These are phyloP conservation scores for Xiphophorus birchmanni DNA, from an alignment of 2,797 vertebrate species.

Conservation along the genomic window DNA sequence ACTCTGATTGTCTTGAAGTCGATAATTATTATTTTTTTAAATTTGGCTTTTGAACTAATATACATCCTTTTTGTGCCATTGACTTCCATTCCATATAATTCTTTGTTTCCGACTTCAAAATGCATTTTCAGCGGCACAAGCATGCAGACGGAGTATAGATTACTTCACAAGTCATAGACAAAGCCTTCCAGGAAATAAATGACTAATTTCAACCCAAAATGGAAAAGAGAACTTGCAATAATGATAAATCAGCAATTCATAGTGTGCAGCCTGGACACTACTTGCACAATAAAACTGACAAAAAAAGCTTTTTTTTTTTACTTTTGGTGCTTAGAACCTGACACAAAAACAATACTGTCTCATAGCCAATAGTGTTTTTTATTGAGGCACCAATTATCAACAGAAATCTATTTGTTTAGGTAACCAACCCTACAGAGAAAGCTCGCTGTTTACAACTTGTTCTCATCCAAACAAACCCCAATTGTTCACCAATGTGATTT, in stretches of 20 bases:
- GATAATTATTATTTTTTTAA: background rate
- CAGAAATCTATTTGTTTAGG: background rate
- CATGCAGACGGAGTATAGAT: background rate
- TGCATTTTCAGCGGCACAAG: background rate
- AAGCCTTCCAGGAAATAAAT: background rate
- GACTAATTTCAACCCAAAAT: background rate
- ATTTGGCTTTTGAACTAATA: background rate
- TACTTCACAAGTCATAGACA: background rate
- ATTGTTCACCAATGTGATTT: background rate
- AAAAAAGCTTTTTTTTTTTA: background rate
- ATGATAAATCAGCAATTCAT: background rate
- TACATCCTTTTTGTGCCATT: background rate
- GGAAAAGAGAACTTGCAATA: background rate
- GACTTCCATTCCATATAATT: background rate
- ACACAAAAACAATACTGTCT: constrained; percentile 59
- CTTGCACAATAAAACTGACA: constrained; percentile 1
- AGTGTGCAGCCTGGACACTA: background rate
- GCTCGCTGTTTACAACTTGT: background rate
- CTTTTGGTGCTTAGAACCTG: constrained; percentile 15
- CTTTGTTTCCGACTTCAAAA: background rate
- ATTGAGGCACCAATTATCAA: constrained; percentile 62
- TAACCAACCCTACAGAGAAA: background rate
- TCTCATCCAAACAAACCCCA: background rate
- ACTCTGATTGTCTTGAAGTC: background rate
- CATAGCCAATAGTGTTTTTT: constrained; percentile 19